Percentiles rank a stretch among this genome's conserved stretches.
These are phyloP conservation scores for Eupithecia abbreviata DNA, from an alignment of 2,888 invertebrate species.

Conservation along the genomic window DNA sequence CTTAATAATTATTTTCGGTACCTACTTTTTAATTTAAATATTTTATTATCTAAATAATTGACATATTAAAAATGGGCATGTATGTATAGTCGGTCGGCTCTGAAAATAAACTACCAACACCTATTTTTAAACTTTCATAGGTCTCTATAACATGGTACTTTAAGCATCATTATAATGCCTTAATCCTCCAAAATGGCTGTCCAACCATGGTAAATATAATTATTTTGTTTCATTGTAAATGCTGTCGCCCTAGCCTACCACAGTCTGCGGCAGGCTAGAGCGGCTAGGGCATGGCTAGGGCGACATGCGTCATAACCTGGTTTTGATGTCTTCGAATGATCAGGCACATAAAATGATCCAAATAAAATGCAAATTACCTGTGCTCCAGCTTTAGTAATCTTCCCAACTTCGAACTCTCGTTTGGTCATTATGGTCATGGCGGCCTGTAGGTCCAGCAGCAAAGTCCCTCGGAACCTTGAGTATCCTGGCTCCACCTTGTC, in stretches of 20 bases:
- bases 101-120: too few species aligned
- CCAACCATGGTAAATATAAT: neutral
- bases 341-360: neutral
- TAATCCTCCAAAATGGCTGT: neutral
- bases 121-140: too few species aligned
- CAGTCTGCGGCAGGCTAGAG: too few species aligned
- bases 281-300: too few species aligned
- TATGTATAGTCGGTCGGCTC: too few species aligned
- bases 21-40: neutral
- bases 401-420: constrained; percentile 78
- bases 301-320: neutral
- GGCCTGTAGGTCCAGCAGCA: constrained; percentile 87
- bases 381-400: constrained; percentile 80
- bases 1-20: neutral
- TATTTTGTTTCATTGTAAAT: neutral
- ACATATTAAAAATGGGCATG: too few species aligned
- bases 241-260: neutral
- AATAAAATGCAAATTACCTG: constrained; percentile 66
- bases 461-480: constrained; percentile 85
- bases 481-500: constrained; percentile 86
- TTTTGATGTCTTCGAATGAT: neutral
- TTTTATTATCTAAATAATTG: too few species aligned
- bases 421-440: constrained; percentile 85
- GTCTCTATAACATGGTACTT: too few species aligned
- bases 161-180: too few species aligned